A percentile compares a stretch with the other conserved stretches of the same genome.
Conservation (phyloP, 1,140 invertebrate species). For the Leptopilina clavipes region DNA sequence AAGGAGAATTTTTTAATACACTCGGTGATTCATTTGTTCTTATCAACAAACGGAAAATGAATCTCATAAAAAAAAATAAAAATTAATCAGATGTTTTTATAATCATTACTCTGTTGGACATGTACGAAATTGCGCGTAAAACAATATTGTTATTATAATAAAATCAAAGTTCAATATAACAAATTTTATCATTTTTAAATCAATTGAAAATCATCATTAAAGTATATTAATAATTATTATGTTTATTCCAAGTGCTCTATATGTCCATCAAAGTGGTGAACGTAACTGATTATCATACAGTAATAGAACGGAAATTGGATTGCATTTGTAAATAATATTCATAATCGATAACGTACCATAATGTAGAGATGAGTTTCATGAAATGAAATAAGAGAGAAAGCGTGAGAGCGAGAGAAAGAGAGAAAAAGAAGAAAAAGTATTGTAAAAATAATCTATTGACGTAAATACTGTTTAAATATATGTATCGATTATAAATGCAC, state of each 20-base stretch:
- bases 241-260: not conserved
- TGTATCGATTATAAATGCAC: constrained; percentile 62
- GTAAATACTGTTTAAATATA: constrained; percentile 70
- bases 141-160: not conserved
- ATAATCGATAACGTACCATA: constrained; percentile 63
- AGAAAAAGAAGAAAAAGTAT: constrained; percentile 43
- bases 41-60: too few species aligned
- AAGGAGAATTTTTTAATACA: too few species aligned
- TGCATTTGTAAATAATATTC: constrained; percentile 60
- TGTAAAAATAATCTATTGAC: constrained; percentile 66
- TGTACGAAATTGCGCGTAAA: too few species aligned
- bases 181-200: not conserved
- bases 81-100: too few species aligned
- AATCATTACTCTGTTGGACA: too few species aligned
- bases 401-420: too few species aligned
- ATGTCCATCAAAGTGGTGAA: constrained; percentile 43
- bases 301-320: constrained; percentile 46
- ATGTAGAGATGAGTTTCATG: constrained; percentile 50
- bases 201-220: not conserved
- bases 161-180: not conserved
- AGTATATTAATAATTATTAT: not conserved
- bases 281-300: constrained; percentile 53
- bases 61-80: too few species aligned
- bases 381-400: constrained; percentile 40
- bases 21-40: too few species aligned